A percentile compares a stretch with the other conserved stretches of the same genome.
phyloP scores from a whole-genome alignment of 2,888 invertebrate species.

The Altica lythri region DNA sequence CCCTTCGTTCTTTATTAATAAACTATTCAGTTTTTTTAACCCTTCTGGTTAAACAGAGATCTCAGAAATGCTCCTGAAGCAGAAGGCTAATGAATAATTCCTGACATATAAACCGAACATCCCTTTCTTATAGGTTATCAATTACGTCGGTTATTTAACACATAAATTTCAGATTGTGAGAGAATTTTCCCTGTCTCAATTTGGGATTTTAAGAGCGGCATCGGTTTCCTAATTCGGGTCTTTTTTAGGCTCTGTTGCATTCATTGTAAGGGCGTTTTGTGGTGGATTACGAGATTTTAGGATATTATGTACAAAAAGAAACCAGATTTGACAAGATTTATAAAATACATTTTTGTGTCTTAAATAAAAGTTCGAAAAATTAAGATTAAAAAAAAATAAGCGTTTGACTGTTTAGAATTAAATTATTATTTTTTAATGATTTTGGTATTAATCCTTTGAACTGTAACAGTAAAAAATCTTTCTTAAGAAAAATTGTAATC shows the following conservation, averaged over 20 bases:
- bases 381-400: too few relatives aligned
- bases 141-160: constrained; percentile 45
- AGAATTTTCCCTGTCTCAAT: constrained; percentile 13
- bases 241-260: constrained; percentile 14
- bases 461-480: too few relatives aligned
- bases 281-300: constrained; percentile 12
- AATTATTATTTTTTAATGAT: too few relatives aligned
- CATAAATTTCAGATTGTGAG: constrained; percentile 39
- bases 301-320: too few relatives aligned
- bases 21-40: constrained; percentile 2
- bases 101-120: constrained; percentile 49
- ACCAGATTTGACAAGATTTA: too few relatives aligned
- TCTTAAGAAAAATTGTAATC: too few relatives aligned
- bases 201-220: constrained; percentile 21
- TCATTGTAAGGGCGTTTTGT: constrained; percentile 16
- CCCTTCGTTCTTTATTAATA: not conserved
- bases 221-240: constrained; percentile 27
- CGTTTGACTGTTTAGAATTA: too few relatives aligned
- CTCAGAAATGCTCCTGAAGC: constrained; percentile 48
- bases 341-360: too few relatives aligned
- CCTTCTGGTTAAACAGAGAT: not conserved
- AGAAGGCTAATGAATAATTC: constrained; percentile 50
- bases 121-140: constrained; percentile 50
- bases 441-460: too few relatives aligned
- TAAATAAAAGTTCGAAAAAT: too few relatives aligned